These are phyloP conservation scores for Herminia tarsipennalis DNA, from an alignment of 2,888 invertebrate species.

Conservation along the genomic window DNA sequence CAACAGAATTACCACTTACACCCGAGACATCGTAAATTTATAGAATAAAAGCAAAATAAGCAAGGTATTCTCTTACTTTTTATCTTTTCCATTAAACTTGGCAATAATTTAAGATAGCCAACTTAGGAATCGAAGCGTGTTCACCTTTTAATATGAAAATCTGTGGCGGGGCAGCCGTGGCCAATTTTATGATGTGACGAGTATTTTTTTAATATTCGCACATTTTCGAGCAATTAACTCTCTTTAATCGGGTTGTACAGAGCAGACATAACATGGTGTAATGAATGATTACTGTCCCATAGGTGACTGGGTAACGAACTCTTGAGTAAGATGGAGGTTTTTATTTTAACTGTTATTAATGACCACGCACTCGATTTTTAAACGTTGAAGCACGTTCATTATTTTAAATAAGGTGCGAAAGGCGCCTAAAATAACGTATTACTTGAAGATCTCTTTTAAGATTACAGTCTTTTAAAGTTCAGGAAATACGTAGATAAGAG, in stretches of 20 bases:
- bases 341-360: neutral
- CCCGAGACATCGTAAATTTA: constrained; percentile 12
- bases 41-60: constrained; percentile 4
- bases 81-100: constrained; percentile 7
- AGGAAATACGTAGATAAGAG: too few species aligned
- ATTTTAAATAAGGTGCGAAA: too few species aligned
- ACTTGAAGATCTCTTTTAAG: too few species aligned
- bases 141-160: constrained; percentile 32
- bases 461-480: too few species aligned
- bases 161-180: constrained; percentile 4
- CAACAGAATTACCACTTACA: constrained; percentile 26
- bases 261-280: constrained; percentile 3
- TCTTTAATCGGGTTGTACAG: constrained; percentile 6
- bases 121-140: constrained; percentile 27
- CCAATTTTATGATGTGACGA: constrained; percentile 34
- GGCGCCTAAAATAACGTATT: too few species aligned
- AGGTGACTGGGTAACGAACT: neutral
- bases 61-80: constrained; percentile 9
- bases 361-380: too few species aligned
- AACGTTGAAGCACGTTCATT: too few species aligned
- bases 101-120: constrained; percentile 15
- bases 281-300: constrained; percentile 8
- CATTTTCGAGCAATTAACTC: constrained; percentile 23
- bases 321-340: neutral
- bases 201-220: constrained; percentile 15